Evolutionary conservation across 2,113 vertebrate genomes (phyloP).

Genomic region (Nothocercus nigrocapillus): DNA sequence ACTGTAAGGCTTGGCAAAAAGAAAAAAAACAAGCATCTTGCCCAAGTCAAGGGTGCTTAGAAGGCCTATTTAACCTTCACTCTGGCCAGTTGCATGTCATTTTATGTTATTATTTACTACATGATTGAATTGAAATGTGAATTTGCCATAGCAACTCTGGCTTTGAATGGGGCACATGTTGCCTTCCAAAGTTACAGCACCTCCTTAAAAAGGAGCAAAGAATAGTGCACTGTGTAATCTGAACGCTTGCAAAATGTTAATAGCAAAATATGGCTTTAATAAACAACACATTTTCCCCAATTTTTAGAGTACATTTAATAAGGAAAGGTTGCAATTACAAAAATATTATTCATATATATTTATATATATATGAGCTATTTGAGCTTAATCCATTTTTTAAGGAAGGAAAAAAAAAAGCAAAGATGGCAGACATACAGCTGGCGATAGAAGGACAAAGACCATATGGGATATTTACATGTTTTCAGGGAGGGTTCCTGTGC

Average conservation of each 20-base stretch:
- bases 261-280: conserved; percentile 41
- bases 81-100: not conserved
- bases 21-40: not conserved
- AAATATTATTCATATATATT: not conserved
- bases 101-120: conserved; percentile 41
- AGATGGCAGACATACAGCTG: not conserved
- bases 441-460: not conserved
- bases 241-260: not conserved
- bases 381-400: conserved; percentile 7
- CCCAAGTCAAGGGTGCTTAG: not conserved
- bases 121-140: conserved; percentile 19
- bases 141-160: conserved; percentile 14
- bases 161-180: not conserved
- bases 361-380: not conserved
- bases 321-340: not conserved
- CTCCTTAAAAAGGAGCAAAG: conserved; percentile 9
- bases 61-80: conserved; percentile 23
- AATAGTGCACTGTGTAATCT: not conserved
- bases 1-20: not conserved
- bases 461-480: not conserved
- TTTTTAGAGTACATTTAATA: not conserved
- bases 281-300: not conserved
- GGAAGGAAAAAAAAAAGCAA: not conserved
- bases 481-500: not conserved
- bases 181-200: not conserved